phyloP scores from a whole-genome alignment of 1,140 invertebrate genomes.

The Drosophila subobscura region DNA sequence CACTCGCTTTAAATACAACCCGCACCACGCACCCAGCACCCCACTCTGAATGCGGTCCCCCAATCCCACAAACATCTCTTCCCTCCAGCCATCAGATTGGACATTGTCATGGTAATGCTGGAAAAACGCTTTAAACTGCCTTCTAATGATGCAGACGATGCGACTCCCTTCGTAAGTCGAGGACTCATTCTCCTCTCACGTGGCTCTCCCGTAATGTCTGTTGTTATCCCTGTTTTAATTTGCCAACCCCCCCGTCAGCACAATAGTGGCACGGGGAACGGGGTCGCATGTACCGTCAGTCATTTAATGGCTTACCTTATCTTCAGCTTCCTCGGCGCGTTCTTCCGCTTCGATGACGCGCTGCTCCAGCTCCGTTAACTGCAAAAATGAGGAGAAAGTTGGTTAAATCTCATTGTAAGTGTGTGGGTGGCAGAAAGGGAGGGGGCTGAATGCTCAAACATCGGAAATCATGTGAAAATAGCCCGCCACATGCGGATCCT shows the following conservation, averaged over 20 bases:
- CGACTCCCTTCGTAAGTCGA: slow-evolving; percentile 7
- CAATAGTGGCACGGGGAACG: no score
- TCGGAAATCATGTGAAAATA: slow-evolving; percentile 56
- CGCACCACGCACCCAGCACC: background rate
- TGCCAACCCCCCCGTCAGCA: background rate
- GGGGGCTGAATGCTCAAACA: slow-evolving; percentile 23
- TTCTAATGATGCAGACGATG: slow-evolving; percentile 46
- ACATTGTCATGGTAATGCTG: slow-evolving; percentile 53
- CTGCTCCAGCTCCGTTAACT: slow-evolving; percentile 96
- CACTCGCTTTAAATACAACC: no score
- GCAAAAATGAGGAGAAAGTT: slow-evolving; percentile 84
- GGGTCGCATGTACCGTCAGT: slow-evolving; percentile 21
- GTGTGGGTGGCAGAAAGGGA: background rate
- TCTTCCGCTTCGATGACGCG: slow-evolving; percentile 95
- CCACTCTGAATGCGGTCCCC: background rate
- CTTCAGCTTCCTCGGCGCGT: slow-evolving; percentile 94
- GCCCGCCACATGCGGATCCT: slow-evolving; percentile 1
- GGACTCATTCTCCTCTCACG: slow-evolving; percentile 1
- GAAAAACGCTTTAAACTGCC: slow-evolving; percentile 59
- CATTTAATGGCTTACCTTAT: slow-evolving; percentile 89
- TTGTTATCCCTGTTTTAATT: slow-evolving; percentile 51
- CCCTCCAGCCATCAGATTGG: no score
- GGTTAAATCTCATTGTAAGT: slow-evolving; percentile 14
- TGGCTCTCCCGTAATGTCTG: slow-evolving; percentile 13
- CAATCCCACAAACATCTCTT: no score